phyloP scores from a whole-genome alignment of 2,797 vertebrate species.

The Crypturellus tataupa region DNA sequence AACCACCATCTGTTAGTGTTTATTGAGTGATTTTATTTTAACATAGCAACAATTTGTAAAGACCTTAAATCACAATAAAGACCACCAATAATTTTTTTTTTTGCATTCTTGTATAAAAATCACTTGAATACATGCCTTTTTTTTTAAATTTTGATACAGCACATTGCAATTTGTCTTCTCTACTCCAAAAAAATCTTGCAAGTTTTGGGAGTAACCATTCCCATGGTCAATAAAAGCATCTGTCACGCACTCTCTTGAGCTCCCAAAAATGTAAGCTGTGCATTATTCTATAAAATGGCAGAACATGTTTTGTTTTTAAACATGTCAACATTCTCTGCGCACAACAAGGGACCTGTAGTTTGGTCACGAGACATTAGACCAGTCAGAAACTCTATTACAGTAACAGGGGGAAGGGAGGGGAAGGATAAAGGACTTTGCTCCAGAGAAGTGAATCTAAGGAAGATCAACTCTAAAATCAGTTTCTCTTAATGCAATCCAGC shows the following conservation, averaged over 20 bases:
- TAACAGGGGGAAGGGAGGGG: accelerated
- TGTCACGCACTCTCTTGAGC: background rate
- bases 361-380: background rate
- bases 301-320: background rate
- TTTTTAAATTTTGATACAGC: background rate
- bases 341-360: background rate
- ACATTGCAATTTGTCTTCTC: background rate
- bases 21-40: background rate
- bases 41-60: background rate
- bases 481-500: background rate
- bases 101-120: background rate
- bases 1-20: background rate
- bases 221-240: accelerated
- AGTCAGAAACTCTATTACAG: background rate
- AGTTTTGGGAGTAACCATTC: background rate
- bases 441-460: background rate
- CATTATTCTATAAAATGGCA: background rate
- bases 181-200: background rate
- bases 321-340: background rate
- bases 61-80: background rate
- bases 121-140: background rate
- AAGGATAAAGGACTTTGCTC: background rate
- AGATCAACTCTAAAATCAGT: background rate
- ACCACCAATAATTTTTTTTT: background rate
- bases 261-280: background rate